Percentiles rank a stretch among this genome's conserved stretches.
Evolutionary conservation across 2,113 vertebrate species (phyloP).

Genomic region (Triplophysa siluroides): DNA sequence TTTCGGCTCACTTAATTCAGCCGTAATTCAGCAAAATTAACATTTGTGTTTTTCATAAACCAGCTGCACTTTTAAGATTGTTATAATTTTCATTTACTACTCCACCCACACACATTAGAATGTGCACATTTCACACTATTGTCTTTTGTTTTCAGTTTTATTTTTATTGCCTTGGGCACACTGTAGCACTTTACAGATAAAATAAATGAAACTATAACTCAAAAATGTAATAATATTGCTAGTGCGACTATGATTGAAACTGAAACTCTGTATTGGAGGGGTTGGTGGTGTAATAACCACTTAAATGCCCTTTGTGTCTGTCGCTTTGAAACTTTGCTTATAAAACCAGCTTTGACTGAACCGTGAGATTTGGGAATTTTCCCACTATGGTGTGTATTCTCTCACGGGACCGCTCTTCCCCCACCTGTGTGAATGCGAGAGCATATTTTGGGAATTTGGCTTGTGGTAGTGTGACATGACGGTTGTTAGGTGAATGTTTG

Average conservation of each 20-base stretch:
- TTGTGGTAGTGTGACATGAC: conserved; percentile 10
- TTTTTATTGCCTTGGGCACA: background rate
- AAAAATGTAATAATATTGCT: background rate
- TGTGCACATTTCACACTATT: background rate
- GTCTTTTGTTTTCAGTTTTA: background rate
- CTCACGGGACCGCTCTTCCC: conserved; percentile 6
- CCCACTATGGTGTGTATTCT: background rate
- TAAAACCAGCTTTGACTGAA: conserved; percentile 1
- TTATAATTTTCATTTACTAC: background rate
- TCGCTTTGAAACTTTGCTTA: background rate
- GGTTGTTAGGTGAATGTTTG: conserved; percentile 32
- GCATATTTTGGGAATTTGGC: conserved; percentile 45
- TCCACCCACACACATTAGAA: background rate
- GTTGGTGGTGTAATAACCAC: background rate
- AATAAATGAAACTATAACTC: background rate
- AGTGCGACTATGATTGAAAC: background rate
- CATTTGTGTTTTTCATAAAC: background rate
- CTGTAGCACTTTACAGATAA: too few relatives aligned
- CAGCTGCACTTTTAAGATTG: background rate
- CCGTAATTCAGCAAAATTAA: background rate
- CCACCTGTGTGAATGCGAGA: background rate
- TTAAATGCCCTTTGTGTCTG: conserved; percentile 12
- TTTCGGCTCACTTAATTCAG: background rate
- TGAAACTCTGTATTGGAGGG: background rate
- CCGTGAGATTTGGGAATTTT: conserved; percentile 8